Conservation (phyloP, 2,888 invertebrate genomes). For the Sclerodermus sp. region DNA sequence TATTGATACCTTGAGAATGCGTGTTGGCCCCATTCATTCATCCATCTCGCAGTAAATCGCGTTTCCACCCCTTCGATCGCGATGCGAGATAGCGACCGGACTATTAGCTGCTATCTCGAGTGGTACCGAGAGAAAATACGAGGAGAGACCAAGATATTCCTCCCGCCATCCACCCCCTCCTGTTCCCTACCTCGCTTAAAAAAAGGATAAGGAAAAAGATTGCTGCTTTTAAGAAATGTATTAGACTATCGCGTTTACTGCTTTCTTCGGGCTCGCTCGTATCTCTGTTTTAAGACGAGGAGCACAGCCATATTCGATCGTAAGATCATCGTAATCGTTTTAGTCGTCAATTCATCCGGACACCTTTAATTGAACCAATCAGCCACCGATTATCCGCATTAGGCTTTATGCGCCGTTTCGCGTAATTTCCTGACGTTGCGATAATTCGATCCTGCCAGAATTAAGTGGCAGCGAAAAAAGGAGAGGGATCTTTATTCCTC, state of each 20-base stretch:
- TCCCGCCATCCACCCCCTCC: conserved; percentile 14
- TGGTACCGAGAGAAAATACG: conserved; percentile 11
- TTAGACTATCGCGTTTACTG: no score
- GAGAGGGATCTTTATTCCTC: no score
- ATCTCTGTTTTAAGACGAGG: no score
- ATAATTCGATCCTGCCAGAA: conserved; percentile 10
- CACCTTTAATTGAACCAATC: conserved; percentile 47
- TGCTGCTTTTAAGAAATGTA: neutral
- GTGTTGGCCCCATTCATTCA: conserved; percentile 18
- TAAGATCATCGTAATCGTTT: no score
- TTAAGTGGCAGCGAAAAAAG: no score
- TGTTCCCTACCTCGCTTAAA: neutral
- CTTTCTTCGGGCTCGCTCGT: no score
- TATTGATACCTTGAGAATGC: conserved; percentile 25
- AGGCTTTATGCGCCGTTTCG: conserved; percentile 34
- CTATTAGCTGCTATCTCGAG: conserved; percentile 25
- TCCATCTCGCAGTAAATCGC: conserved; percentile 28
- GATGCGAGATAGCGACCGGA: conserved; percentile 28
- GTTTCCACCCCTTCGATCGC: conserved; percentile 29
- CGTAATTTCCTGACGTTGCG: conserved; percentile 23
- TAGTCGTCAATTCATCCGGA: conserved; percentile 12
- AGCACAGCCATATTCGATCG: no score
- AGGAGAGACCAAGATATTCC: no score
- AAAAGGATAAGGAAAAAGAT: neutral
- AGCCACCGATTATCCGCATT: conserved; percentile 47